A percentile compares a stretch with the other conserved stretches of the same genome.
phyloP scores from a whole-genome alignment of 2,797 vertebrate genomes.

The Xenopus petersii region DNA sequence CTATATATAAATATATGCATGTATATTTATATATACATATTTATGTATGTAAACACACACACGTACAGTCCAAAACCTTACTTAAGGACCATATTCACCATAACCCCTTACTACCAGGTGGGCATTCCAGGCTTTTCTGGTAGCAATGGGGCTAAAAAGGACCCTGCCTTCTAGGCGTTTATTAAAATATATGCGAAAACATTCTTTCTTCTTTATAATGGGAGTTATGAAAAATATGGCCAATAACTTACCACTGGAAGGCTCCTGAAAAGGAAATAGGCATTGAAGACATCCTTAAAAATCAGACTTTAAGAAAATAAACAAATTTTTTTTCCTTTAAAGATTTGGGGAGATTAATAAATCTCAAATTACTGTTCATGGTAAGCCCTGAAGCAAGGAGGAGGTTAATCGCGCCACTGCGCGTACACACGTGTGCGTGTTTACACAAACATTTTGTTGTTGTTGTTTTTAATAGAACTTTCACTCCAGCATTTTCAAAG shows the following conservation, averaged over 20 bases:
- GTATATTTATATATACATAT: conserved; percentile 24
- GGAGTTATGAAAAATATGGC: conserved; percentile 39
- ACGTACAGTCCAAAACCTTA: conserved; percentile 35
- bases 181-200: conserved; percentile 28
- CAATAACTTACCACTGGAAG: conserved; percentile 9
- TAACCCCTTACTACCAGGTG: conserved; percentile 24
- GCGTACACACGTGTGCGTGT: conserved; percentile 46
- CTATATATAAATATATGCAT: conserved; percentile 25
- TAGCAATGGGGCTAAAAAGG: conserved; percentile 23
- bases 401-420: conserved; percentile 44
- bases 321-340: conserved; percentile 16
- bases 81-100: conserved; percentile 17
- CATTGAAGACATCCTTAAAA: conserved; percentile 19
- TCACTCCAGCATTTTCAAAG: conserved; percentile 73
- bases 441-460: conserved; percentile 42
- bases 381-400: conserved; percentile 26
- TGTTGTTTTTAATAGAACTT: conserved; percentile 52
- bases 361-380: conserved; percentile 37
- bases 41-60: conserved; percentile 45
- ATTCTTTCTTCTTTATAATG: conserved; percentile 7
- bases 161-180: conserved; percentile 23
- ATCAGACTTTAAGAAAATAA: conserved; percentile 40
- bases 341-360: conserved; percentile 15
- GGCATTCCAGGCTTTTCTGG: conserved; percentile 13
- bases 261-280: conserved; percentile 3